Evolutionary conservation across 2,113 vertebrate genomes (phyloP).

Genomic region (Uria lomvia): DNA sequence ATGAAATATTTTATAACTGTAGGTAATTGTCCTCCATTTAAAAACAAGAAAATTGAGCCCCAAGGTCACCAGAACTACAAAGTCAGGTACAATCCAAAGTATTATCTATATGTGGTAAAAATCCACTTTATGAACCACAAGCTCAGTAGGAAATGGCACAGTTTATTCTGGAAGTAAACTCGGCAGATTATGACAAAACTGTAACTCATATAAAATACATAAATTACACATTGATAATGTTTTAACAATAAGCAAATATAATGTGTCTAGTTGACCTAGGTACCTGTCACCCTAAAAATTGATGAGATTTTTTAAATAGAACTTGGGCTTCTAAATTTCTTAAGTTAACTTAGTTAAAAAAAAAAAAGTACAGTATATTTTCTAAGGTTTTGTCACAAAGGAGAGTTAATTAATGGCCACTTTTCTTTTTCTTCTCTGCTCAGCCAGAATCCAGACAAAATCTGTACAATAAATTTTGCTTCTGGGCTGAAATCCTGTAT

Average conservation of each 20-base stretch:
- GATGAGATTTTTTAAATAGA: neutral
- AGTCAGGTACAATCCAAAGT: neutral
- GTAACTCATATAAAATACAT: neutral
- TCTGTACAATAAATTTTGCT: neutral
- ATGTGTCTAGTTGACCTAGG: neutral
- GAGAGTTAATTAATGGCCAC: neutral
- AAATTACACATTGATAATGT: neutral
- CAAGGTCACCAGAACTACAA: neutral
- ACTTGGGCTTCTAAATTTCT: neutral
- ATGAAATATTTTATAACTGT: neutral
- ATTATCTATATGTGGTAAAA: neutral
- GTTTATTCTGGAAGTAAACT: neutral
- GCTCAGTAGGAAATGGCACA: neutral
- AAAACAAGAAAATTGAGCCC: neutral
- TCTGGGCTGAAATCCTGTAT: slow-evolving; percentile 25
- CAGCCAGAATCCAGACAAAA: neutral
- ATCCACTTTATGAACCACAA: fast-evolving
- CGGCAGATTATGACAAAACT: neutral
- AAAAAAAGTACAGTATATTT: neutral
- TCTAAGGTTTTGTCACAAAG: neutral
- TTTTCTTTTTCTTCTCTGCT: neutral
- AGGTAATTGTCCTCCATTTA: neutral
- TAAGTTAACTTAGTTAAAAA: neutral
- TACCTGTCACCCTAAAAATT: neutral
- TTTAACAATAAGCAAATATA: neutral